Conservation (phyloP, 2,113 vertebrate species). For the Heptranchias perlo region DNA sequence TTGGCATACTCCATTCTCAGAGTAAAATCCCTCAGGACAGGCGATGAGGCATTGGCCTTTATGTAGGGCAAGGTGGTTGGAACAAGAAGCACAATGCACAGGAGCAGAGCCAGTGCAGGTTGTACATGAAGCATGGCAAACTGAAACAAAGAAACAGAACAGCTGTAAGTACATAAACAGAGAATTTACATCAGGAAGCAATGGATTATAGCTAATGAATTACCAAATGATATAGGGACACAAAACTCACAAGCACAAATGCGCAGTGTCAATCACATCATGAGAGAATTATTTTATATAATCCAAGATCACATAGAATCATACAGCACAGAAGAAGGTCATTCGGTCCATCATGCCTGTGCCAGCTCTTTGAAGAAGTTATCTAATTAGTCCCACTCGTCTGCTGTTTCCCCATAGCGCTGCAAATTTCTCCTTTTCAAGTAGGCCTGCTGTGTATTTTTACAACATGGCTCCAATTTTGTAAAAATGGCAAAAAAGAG, state of each 20-base stretch:
- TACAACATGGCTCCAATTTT: not conserved
- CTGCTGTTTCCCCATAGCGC: not conserved
- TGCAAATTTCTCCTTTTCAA: not conserved
- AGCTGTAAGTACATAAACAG: not conserved
- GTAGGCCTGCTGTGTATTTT: not conserved
- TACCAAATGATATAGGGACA: not conserved
- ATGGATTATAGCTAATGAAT: not conserved
- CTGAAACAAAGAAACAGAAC: constrained; percentile 51
- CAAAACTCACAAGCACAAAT: not conserved
- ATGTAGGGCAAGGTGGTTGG: constrained; percentile 52
- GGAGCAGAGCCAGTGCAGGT: constrained; percentile 69
- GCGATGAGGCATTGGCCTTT: constrained; percentile 68
- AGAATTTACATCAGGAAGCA: not conserved
- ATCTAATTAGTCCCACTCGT: not conserved
- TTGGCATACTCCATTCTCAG: constrained; percentile 62
- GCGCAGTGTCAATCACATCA: too few relatives aligned
- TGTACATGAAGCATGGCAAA: constrained; percentile 72
- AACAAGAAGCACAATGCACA: constrained; percentile 71
- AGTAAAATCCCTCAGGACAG: constrained; percentile 78
- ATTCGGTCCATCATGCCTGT: not conserved
- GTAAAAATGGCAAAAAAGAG: not conserved
- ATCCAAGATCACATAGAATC: not conserved
- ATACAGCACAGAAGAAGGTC: not conserved
- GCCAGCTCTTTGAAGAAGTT: not conserved
- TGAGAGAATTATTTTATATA: not conserved